These are phyloP conservation scores for Parauchenoglanis ngamensis DNA, from an alignment of 2,797 vertebrate species.

Conservation along the genomic window DNA sequence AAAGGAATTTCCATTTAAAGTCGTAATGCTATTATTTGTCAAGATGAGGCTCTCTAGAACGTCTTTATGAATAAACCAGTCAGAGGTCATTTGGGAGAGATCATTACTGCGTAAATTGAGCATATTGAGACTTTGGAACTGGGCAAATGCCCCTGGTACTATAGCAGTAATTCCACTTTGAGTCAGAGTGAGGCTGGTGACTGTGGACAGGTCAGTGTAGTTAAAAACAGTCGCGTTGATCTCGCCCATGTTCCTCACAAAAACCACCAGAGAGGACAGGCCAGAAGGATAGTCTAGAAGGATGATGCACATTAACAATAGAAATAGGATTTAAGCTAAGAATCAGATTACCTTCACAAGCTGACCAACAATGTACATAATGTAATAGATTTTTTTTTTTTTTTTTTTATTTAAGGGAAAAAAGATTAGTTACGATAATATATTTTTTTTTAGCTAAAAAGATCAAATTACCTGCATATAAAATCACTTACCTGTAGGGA, in stretches of 20 bases:
- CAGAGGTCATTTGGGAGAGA: slow-evolving; percentile 57
- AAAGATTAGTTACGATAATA: no score
- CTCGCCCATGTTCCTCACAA: slow-evolving; percentile 53
- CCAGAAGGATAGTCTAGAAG: slow-evolving; percentile 63
- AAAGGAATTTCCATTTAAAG: slow-evolving; percentile 53
- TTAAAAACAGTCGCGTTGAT: slow-evolving; percentile 68
- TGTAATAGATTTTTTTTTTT: neutral
- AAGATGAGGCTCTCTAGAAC: slow-evolving; percentile 62
- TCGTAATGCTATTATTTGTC: slow-evolving; percentile 60
- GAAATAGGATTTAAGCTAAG: neutral
- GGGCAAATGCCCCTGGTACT: slow-evolving; percentile 61
- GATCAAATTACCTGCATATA: neutral
- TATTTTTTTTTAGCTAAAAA: neutral
- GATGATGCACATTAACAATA: neutral
- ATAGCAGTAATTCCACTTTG: slow-evolving; percentile 63
- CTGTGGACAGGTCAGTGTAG: slow-evolving; percentile 63
- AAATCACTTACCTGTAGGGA: slow-evolving; percentile 64
- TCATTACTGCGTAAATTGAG: slow-evolving; percentile 66
- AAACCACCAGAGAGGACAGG: slow-evolving; percentile 61
- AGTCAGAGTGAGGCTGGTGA: slow-evolving; percentile 66
- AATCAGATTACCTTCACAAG: neutral
- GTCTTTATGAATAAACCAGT: slow-evolving; percentile 67
- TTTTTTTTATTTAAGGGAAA: no score
- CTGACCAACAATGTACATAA: neutral
- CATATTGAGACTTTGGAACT: slow-evolving; percentile 64